These are phyloP conservation scores for Pseudachorutes palmiensis DNA, from an alignment of 1,140 invertebrate species.

Conservation along the genomic window DNA sequence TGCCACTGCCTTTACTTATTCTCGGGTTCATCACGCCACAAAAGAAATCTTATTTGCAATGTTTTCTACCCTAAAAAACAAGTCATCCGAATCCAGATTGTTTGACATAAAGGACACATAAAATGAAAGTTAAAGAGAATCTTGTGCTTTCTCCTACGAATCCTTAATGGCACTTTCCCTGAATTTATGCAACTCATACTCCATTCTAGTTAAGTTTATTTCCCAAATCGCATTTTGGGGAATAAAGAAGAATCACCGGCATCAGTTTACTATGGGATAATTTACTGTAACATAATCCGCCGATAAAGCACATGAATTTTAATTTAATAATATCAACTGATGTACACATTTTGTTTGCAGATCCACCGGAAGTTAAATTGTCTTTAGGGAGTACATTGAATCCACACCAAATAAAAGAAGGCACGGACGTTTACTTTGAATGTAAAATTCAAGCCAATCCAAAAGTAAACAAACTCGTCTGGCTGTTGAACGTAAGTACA, in stretches of 20 bases:
- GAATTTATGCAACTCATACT: background rate
- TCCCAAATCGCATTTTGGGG: background rate
- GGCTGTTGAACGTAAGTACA: constrained; percentile 72
- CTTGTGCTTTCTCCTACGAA: background rate
- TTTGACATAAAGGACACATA: constrained; percentile 14
- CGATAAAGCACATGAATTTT: too few species aligned
- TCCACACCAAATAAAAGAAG: constrained; percentile 79
- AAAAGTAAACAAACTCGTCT: constrained; percentile 69
- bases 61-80: constrained; percentile 24
- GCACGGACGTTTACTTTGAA: constrained; percentile 87
- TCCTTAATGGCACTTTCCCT: background rate
- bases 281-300: background rate
- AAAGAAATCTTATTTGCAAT: constrained; percentile 34
- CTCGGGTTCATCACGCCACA: background rate
- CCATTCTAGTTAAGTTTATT: background rate
- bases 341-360: constrained; percentile 46
- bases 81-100: constrained; percentile 25
- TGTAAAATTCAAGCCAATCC: constrained; percentile 83
- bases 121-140: constrained; percentile 34
- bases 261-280: background rate
- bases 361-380: constrained; percentile 71
- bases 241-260: background rate
- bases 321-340: background rate
- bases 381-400: constrained; percentile 73
- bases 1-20: constrained; percentile 3